Evolutionary conservation across 2,797 vertebrate genomes (phyloP).

Genomic region (Selene dorsalis): DNA sequence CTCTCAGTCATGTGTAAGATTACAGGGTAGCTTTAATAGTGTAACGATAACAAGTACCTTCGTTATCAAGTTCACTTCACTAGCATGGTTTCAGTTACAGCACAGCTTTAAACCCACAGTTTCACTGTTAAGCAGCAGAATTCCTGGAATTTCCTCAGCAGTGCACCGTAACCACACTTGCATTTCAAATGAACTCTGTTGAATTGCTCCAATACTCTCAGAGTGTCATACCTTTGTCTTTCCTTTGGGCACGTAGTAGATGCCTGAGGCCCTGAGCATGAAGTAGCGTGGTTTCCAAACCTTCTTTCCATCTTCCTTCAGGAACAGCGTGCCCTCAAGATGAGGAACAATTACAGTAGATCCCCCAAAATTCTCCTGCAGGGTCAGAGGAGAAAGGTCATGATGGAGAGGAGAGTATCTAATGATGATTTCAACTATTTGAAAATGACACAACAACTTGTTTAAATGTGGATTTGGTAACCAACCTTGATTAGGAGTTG

Average conservation of each 20-base stretch:
- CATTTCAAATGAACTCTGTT: not conserved
- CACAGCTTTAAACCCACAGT: no score
- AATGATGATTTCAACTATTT: not conserved
- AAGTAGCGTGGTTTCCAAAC: constrained; percentile 93
- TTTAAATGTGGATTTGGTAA: not conserved
- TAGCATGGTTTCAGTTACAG: no score
- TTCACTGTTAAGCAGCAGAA: no score
- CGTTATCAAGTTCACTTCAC: no score
- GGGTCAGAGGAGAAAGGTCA: not conserved
- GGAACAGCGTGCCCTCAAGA: constrained; percentile 89
- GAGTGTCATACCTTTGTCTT: constrained; percentile 90
- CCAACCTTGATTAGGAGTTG: constrained; percentile 89
- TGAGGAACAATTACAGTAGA: constrained; percentile 89
- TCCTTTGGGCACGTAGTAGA: constrained; percentile 95
- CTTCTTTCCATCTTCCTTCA: constrained; percentile 94
- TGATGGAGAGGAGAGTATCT: no score
- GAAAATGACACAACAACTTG: not conserved
- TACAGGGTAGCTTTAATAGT: no score
- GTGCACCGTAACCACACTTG: not conserved
- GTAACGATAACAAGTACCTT: no score
- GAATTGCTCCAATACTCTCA: not conserved
- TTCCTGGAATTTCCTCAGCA: not conserved
- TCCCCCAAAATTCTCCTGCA: constrained; percentile 91
- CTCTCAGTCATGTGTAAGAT: no score
- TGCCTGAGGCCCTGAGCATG: constrained; percentile 92